Evolutionary conservation across 2,113 vertebrate species (phyloP).

Genomic region (Cottus gobio): DNA sequence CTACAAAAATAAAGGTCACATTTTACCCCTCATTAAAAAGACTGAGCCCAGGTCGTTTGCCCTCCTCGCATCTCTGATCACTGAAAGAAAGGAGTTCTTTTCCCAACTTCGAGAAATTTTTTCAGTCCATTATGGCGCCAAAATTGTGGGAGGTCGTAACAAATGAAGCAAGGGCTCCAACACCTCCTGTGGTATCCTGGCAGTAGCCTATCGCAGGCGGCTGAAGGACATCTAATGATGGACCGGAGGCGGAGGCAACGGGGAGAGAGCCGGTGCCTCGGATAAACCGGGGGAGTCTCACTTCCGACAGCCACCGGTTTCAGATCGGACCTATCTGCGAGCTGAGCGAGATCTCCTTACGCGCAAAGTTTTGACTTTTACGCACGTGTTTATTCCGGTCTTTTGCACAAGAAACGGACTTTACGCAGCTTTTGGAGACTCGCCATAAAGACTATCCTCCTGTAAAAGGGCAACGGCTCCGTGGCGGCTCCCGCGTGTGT

Average conservation of each 20-base stretch:
- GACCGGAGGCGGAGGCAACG: conserved; percentile 73
- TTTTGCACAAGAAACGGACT: conserved; percentile 37
- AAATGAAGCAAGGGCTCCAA: conserved; percentile 58
- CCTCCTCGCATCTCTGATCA: conserved; percentile 11
- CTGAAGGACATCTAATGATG: conserved; percentile 63
- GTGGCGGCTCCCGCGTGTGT: not conserved
- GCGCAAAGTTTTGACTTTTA: conserved; percentile 40
- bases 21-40: not conserved
- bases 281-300: conserved; percentile 50
- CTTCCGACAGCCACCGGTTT: conserved; percentile 38
- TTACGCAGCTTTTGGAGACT: conserved; percentile 25
- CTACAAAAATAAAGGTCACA: not conserved
- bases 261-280: conserved; percentile 53
- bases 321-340: conserved; percentile 32
- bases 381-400: conserved; percentile 24
- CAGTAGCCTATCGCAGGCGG: conserved; percentile 75
- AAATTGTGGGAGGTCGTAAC: conserved; percentile 72
- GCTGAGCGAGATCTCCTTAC: conserved; percentile 13
- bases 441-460: not conserved
- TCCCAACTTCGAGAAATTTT: conserved; percentile 37
- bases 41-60: not conserved
- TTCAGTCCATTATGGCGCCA: conserved; percentile 39
- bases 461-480: conserved; percentile 9
- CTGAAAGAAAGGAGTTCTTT: conserved; percentile 29
- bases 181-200: conserved; percentile 80